These are phyloP conservation scores for Ectemnius lituratus DNA, from an alignment of 2,888 invertebrate species.

Conservation along the genomic window DNA sequence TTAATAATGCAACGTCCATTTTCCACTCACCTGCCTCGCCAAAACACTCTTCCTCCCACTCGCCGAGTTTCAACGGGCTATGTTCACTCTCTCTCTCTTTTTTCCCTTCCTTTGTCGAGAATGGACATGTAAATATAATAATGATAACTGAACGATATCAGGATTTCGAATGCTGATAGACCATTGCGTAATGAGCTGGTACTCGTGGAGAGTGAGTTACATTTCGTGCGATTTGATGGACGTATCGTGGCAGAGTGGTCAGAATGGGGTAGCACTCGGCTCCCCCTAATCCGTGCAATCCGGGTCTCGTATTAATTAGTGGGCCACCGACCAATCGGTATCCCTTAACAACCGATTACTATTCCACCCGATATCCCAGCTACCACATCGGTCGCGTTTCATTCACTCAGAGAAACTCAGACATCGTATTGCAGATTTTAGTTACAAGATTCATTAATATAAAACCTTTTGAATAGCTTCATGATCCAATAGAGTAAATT, in stretches of 20 bases:
- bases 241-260: constrained; percentile 1
- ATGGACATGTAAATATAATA: too few relatives aligned
- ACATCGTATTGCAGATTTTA: neutral
- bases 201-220: neutral
- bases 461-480: too few relatives aligned
- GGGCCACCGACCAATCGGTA: constrained; percentile 61
- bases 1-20: constrained; percentile 65
- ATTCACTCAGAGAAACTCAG: constrained; percentile 2
- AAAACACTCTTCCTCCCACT: constrained; percentile 32
- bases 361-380: constrained; percentile 54
- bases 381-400: constrained; percentile 20
- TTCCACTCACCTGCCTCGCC: constrained; percentile 55
- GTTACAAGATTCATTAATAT: too few relatives aligned
- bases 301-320: constrained; percentile 63
- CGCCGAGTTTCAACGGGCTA: constrained; percentile 8
- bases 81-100: neutral
- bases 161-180: too few relatives aligned
- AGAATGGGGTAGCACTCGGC: constrained; percentile 23
- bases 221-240: constrained; percentile 14
- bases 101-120: neutral
- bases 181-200: neutral
- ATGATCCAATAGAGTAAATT: constrained; percentile 1
- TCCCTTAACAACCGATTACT: constrained; percentile 66
- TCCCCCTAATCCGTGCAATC: constrained; percentile 57
- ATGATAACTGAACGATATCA: too few relatives aligned